These are phyloP conservation scores for Sialia sialis DNA, from an alignment of 2,113 vertebrate species.

Conservation along the genomic window DNA sequence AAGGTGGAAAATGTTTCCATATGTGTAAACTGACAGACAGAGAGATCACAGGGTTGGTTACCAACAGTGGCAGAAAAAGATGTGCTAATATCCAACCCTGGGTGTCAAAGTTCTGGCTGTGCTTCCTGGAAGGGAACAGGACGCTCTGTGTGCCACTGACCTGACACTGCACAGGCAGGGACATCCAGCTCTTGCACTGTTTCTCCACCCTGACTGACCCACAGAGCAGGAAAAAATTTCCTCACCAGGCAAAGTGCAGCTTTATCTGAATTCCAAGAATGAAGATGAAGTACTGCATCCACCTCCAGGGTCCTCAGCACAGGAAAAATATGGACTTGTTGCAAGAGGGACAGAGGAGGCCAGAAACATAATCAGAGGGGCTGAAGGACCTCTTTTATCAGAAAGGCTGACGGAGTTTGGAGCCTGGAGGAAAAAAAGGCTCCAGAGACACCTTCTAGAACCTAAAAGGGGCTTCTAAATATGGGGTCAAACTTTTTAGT, in stretches of 20 bases:
- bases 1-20: slow-evolving; percentile 14
- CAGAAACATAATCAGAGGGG: background rate
- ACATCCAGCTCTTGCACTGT: background rate
- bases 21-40: background rate
- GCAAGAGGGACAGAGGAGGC: background rate
- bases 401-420: background rate
- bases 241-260: background rate
- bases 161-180: background rate
- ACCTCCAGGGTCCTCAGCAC: background rate
- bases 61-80: background rate
- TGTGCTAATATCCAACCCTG: background rate
- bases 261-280: background rate
- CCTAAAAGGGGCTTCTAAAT: background rate
- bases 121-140: background rate
- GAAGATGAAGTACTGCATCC: accelerated
- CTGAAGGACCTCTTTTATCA: background rate
- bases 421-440: background rate
- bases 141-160: accelerated
- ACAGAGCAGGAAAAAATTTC: background rate
- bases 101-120: accelerated
- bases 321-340: background rate
- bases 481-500: background rate
- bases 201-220: background rate
- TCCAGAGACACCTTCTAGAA: background rate
- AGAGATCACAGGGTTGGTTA: background rate